Evolutionary conservation across 2,113 vertebrate species (phyloP).

Genomic region (Lepus europaeus): DNA sequence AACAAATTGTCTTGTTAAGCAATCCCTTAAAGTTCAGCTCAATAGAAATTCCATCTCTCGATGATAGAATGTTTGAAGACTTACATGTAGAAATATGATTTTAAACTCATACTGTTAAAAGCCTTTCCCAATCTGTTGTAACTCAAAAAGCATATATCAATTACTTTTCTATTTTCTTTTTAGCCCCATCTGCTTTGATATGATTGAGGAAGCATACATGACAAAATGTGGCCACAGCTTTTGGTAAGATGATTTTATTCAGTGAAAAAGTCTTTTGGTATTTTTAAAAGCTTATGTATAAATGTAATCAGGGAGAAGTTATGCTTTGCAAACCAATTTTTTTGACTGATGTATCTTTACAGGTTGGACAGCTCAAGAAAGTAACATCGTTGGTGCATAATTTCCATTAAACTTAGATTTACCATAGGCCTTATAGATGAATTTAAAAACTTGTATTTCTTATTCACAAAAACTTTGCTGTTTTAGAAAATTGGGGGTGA

Average conservation of each 20-base stretch:
- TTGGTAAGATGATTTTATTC: conserved; percentile 91
- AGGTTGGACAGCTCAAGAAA: neutral
- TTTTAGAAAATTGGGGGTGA: neutral
- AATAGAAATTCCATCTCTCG: neutral
- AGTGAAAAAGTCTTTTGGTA: neutral
- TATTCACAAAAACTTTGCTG: neutral
- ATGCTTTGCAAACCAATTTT: conserved; percentile 49
- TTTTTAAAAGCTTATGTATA: conserved; percentile 42
- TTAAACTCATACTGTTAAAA: conserved; percentile 31
- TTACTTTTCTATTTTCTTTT: conserved; percentile 80
- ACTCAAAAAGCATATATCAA: neutral
- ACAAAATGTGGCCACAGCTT: conserved; percentile 99
- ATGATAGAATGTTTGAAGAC: conserved; percentile 28
- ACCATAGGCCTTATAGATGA: neutral
- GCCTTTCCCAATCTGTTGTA: conserved; percentile 38
- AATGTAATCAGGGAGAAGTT: conserved; percentile 8
- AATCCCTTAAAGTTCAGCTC: conserved; percentile 3
- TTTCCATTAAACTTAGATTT: conserved; percentile 48
- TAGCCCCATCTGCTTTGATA: conserved; percentile 99
- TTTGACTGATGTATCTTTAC: neutral
- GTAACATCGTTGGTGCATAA: neutral
- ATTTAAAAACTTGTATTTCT: conserved; percentile 45
- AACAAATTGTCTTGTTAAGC: conserved; percentile 37
- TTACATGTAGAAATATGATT: conserved; percentile 29
- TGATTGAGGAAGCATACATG: conserved; percentile 99